Conservation (phyloP, 2,888 invertebrate species). For the Drosophila pseudotalamancana region DNA sequence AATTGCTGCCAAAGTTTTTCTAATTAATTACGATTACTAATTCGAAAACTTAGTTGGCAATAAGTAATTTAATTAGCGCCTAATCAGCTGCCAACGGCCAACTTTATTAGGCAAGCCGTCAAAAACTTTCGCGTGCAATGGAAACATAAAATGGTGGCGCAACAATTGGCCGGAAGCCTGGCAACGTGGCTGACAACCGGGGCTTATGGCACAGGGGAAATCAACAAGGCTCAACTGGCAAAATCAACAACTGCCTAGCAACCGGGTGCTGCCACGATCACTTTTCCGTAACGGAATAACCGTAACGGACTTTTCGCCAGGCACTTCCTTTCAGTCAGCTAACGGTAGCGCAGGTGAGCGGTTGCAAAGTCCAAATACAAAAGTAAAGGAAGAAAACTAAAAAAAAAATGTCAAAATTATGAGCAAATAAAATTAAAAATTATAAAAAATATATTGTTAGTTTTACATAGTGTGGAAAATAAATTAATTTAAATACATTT, state of each 20-base stretch:
- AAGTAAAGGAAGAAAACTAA: slow-evolving; percentile 4
- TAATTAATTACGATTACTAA: neutral
- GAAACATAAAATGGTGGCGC: slow-evolving; percentile 36
- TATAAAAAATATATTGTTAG: neutral
- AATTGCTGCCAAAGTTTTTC: too few relatives aligned
- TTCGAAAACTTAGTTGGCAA: neutral
- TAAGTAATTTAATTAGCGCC: slow-evolving; percentile 34
- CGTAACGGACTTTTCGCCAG: slow-evolving; percentile 31
- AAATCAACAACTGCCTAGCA: slow-evolving; percentile 75
- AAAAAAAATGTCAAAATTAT: neutral
- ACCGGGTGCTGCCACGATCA: slow-evolving; percentile 64
- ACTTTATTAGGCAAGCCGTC: slow-evolving; percentile 23
- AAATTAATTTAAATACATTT: neutral
- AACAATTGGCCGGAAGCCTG: slow-evolving; percentile 54
- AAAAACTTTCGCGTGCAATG: slow-evolving; percentile 32
- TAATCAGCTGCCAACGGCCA: slow-evolving; percentile 37
- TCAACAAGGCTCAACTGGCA: slow-evolving; percentile 36
- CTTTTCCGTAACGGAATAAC: slow-evolving; percentile 27
- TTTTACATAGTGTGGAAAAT: neutral
- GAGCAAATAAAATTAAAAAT: neutral
- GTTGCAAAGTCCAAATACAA: slow-evolving; percentile 41
- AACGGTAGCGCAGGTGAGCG: slow-evolving; percentile 63
- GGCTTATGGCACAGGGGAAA: slow-evolving; percentile 58
- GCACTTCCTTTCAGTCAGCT: slow-evolving; percentile 52
- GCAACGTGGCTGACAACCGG: slow-evolving; percentile 56